Percentiles rank a stretch among this genome's conserved stretches.
Conservation (phyloP, 1,140 invertebrate genomes). For the Pectinophora gossypiella region DNA sequence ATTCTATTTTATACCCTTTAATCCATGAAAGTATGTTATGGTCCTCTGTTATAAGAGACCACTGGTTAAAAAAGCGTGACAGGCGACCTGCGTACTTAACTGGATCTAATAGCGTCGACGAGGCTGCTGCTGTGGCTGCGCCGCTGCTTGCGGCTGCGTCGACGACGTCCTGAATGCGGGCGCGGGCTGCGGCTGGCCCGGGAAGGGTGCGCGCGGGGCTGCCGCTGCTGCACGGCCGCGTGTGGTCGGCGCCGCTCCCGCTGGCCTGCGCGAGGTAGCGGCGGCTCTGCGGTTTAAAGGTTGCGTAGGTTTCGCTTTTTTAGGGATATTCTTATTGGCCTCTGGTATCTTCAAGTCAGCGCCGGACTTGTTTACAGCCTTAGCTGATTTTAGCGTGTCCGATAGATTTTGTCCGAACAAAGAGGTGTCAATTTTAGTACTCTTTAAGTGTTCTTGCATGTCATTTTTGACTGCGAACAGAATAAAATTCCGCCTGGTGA, state of each 20-base stretch:
- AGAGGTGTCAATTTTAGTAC: conserved; percentile 4
- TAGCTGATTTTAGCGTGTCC: conserved; percentile 5
- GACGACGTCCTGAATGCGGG: background rate
- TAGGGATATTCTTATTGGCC: background rate
- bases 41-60: background rate
- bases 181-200: background rate
- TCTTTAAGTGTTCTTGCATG: conserved; percentile 3
- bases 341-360: background rate
- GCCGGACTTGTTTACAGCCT: conserved; percentile 8
- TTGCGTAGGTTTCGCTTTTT: background rate
- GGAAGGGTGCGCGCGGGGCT: background rate
- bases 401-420: conserved; percentile 1
- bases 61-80: background rate
- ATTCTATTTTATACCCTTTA: background rate
- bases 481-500: conserved; percentile 2
- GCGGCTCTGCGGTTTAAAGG: conserved; percentile 2
- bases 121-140: background rate
- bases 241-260: background rate
- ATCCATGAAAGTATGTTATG: background rate
- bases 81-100: background rate
- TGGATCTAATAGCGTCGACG: conserved; percentile 1
- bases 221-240: conserved; percentile 2
- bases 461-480: conserved; percentile 5
- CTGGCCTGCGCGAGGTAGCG: background rate
- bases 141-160: background rate